Evolutionary conservation across 1,140 invertebrate genomes (phyloP).

Genomic region (Aphelenchoides avenae): DNA sequence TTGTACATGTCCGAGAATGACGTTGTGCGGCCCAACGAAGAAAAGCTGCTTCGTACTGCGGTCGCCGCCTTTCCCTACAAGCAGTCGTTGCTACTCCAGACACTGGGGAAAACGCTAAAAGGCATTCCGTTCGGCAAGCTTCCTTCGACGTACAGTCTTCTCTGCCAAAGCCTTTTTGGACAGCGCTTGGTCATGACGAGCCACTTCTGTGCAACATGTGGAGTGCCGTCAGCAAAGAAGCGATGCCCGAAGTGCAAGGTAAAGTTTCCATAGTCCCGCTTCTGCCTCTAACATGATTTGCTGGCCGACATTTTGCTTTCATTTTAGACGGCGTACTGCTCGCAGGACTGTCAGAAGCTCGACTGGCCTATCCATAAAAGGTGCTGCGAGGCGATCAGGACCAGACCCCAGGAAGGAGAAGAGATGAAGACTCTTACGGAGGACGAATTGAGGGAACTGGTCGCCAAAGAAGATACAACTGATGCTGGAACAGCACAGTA

Average conservation of each 20-base stretch:
- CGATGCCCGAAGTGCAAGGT: conserved; percentile 92
- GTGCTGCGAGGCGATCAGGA: conserved; percentile 61
- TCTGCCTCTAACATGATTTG: too few relatives aligned
- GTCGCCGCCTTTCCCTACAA: conserved; percentile 50
- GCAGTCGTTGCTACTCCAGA: conserved; percentile 46
- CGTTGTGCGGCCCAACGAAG: conserved; percentile 27
- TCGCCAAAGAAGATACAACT: too few relatives aligned
- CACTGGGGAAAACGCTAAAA: conserved; percentile 30
- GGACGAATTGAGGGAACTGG: too few relatives aligned
- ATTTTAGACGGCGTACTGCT: conserved; percentile 77
- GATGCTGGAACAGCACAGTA: too few relatives aligned
- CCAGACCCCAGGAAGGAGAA: not conserved
- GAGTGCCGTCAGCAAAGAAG: conserved; percentile 78
- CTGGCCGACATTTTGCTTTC: conserved; percentile 3
- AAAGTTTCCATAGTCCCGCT: conserved; percentile 8
- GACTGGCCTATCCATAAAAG: conserved; percentile 97
- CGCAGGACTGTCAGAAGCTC: conserved; percentile 82
- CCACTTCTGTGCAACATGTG: conserved; percentile 78
- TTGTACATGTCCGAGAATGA: conserved; percentile 17
- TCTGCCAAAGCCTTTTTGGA: conserved; percentile 82
- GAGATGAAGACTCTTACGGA: not conserved
- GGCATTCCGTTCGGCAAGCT: conserved; percentile 47
- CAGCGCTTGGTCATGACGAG: conserved; percentile 69
- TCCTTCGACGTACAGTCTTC: conserved; percentile 68
- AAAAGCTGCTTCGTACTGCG: conserved; percentile 40